Base-by-base conservation (phyloP, 2,113 vertebrate genomes). In the Halcyon senegalensis region DNA sequence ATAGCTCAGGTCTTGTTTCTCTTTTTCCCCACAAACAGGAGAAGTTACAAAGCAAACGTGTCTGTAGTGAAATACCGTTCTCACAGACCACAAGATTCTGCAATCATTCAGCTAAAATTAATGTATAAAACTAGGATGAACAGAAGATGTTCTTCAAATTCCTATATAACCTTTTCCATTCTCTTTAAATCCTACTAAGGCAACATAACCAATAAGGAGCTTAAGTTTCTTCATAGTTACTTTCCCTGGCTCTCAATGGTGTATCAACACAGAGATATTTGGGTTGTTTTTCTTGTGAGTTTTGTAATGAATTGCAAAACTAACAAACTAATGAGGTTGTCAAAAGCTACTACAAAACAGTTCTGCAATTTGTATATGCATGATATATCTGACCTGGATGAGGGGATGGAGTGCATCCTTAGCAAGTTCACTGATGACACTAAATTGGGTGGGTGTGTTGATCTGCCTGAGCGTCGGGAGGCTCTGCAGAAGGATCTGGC, bases 241-340 rank as follows among this genome's bases (percentile, higher is more conserved):
- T 87, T 95, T 91, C 62, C 78, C 93, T 91, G 72, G 35, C 79
- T 97, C 95, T 94, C 59, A 63, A 69, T 68, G 53, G 66, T 63
- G 25, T 50, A 95, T 50, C 56, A 89, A 64, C 53, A 95, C 59
- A 87, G 92, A 55, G 68, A 82, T 95, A 87, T 87, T 89, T 67
- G 19, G 12, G 35, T 51, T 82, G 62, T 37, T 96, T 83, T 96
- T 86, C 78, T 94, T 96, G 64, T 93, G 87, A 98, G 90, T 51
- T 93, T 92, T 92, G 75, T 97, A 98, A 97, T 91, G 90, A 97
- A 94, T 82, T 93, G 93, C 96, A 35, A 35, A 35, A 35, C 35
- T 97, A 97, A 94, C 94, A 97, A 98, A 97, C 89, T 97, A 98
- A 97, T 96, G 97, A 98, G 94, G 50, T 44, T 98, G 95, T 97